Conservation (phyloP, 2,797 vertebrate genomes). For the Carcharodon carcharias region DNA sequence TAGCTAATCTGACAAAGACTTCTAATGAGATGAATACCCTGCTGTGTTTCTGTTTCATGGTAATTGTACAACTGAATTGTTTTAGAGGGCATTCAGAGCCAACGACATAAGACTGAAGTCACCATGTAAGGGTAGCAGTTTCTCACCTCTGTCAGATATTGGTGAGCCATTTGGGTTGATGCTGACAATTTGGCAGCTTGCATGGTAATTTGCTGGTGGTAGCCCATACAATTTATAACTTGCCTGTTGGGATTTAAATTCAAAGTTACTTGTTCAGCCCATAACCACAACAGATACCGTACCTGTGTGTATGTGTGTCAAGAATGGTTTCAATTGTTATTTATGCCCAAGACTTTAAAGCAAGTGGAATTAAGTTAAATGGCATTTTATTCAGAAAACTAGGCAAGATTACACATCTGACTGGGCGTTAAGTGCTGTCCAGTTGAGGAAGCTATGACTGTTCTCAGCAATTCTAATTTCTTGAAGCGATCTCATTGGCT, state of each 20-base stretch:
- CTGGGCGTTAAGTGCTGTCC: too few species aligned
- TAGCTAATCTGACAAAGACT: background rate
- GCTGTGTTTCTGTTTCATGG: too few species aligned
- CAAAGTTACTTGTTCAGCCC: background rate
- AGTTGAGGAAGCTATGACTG: background rate
- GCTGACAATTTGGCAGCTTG: background rate
- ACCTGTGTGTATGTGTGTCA: background rate
- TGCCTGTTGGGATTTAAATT: background rate
- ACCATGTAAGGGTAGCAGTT: background rate
- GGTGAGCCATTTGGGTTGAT: background rate
- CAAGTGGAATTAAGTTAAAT: background rate
- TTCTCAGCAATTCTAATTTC: background rate
- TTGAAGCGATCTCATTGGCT: background rate
- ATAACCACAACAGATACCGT: background rate
- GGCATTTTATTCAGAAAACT: background rate
- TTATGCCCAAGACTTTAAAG: background rate
- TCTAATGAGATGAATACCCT: background rate
- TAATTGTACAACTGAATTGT: background rate
- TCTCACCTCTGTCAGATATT: background rate
- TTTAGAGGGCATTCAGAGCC: background rate
- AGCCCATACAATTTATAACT: background rate
- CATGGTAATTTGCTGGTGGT: background rate
- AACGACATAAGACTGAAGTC: background rate
- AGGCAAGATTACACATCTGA: background rate
- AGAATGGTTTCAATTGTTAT: background rate